Percentiles rank a stretch among this genome's conserved stretches.
Evolutionary conservation across 53 echinoderm and acorn worm genomes (phyloP).

Genomic region (Pentamera pediparva): DNA sequence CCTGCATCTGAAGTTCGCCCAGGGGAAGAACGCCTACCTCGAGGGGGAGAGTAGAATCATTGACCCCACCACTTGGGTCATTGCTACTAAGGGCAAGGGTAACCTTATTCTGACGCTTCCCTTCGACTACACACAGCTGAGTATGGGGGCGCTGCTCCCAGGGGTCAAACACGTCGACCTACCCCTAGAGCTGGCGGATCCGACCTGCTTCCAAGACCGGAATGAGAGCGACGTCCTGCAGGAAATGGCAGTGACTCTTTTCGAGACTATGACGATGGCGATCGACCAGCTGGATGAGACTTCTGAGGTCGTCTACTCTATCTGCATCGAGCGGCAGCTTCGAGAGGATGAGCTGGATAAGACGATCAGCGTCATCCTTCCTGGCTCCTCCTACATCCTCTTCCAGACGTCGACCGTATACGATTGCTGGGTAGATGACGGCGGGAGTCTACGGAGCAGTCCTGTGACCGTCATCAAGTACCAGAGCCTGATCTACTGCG

Average conservation of each 20-base stretch:
- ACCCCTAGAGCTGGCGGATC: constrained; percentile 18
- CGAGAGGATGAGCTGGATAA: constrained; percentile 50
- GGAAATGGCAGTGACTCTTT: constrained; percentile 29
- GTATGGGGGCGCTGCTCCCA: constrained; percentile 54
- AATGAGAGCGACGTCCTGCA: constrained; percentile 43
- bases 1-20: constrained; percentile 53
- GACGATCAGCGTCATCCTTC: constrained; percentile 49
- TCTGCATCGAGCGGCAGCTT: constrained; percentile 79
- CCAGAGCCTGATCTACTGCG: constrained; percentile 13
- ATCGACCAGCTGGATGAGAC: neutral
- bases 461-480: neutral
- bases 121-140: constrained; percentile 80
- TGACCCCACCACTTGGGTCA: constrained; percentile 67
- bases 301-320: neutral
- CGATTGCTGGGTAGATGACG: constrained; percentile 56
- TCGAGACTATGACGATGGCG: constrained; percentile 16
- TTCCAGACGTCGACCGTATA: constrained; percentile 69
- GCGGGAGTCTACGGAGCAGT: neutral
- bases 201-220: constrained; percentile 36
- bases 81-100: constrained; percentile 62
- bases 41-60: constrained; percentile 50
- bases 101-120: constrained; percentile 67
- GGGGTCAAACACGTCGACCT: constrained; percentile 52
- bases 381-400: constrained; percentile 59
- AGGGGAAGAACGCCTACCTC: constrained; percentile 32